Percentiles rank a stretch among this genome's conserved stretches.
Conservation (phyloP, 2,797 vertebrate genomes). For the Babyrousa celebensis region DNA sequence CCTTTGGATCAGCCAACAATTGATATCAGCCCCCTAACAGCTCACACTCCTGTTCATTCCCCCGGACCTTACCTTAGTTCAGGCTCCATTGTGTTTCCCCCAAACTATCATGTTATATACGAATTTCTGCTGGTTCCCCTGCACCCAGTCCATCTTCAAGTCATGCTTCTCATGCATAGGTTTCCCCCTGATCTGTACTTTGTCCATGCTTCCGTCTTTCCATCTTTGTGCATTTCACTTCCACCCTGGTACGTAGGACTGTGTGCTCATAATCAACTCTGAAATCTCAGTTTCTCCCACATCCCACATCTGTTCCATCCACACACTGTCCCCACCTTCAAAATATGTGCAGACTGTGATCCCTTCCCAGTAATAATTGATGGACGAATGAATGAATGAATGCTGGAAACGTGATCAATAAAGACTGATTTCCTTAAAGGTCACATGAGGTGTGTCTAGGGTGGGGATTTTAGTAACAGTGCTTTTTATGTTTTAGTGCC, state of each 20-base stretch:
- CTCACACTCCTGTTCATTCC: not conserved
- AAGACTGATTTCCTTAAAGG: not conserved
- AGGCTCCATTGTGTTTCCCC: not conserved
- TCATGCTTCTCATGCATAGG: not conserved
- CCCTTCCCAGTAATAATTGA: not conserved
- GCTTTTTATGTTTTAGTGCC: not conserved
- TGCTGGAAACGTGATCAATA: not conserved
- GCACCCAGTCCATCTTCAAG: not conserved
- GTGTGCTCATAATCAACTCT: not conserved
- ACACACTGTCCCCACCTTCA: not conserved
- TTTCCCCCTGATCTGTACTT: not conserved
- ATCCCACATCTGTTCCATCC: not conserved
- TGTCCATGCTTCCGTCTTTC: not conserved
- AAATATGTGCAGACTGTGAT: not conserved
- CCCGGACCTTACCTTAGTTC: not conserved
- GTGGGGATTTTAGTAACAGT: not conserved
- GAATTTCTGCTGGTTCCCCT: not conserved
- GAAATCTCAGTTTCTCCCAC: not conserved
- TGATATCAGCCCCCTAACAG: fast-evolving
- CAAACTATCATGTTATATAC: no score
- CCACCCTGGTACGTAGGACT: not conserved
- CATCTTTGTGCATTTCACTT: not conserved
- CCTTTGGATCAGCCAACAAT: not conserved
- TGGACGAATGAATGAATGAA: not conserved
- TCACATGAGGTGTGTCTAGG: not conserved